phyloP scores from a whole-genome alignment of 2,797 vertebrate genomes.

The Sebastolobus altivelis region DNA sequence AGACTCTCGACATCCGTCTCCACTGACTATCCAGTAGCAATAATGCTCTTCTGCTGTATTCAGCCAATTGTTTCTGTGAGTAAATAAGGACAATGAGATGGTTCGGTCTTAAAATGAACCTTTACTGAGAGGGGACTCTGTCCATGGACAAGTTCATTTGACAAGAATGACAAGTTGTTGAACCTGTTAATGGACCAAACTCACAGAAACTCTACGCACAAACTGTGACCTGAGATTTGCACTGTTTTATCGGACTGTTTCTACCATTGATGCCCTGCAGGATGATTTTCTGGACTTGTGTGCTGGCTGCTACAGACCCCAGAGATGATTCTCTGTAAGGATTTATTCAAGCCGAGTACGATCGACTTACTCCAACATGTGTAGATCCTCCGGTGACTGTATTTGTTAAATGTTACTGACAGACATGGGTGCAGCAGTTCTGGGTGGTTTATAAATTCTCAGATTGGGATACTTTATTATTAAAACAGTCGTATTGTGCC shows the following conservation, averaged over 20 bases:
- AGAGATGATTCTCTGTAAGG: conserved; percentile 11
- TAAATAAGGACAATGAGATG: conserved; percentile 13
- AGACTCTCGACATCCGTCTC: conserved; percentile 19
- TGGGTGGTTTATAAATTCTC: not conserved
- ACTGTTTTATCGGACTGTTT: conserved; percentile 39
- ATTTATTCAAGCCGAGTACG: not conserved
- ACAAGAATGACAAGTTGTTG: not conserved
- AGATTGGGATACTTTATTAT: not conserved
- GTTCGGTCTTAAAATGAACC: conserved; percentile 23
- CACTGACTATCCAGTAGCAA: conserved; percentile 45
- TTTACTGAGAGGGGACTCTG: conserved; percentile 4
- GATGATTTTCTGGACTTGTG: conserved; percentile 20
- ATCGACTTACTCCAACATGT: not conserved
- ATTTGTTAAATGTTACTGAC: conserved; percentile 6
- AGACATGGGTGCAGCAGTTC: not conserved
- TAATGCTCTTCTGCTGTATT: conserved; percentile 48
- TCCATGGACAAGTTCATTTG: not conserved
- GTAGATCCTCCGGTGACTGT: not conserved
- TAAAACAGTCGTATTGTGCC: not conserved
- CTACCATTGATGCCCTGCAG: conserved; percentile 4
- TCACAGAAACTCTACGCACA: not conserved
- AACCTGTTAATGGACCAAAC: conserved; percentile 46
- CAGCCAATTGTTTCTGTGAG: conserved; percentile 33
- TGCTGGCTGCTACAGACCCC: conserved; percentile 2
- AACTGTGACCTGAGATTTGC: conserved; percentile 30